Base-by-base conservation (phyloP, 2,797 vertebrate species). In the Gallinago solitaria region DNA sequence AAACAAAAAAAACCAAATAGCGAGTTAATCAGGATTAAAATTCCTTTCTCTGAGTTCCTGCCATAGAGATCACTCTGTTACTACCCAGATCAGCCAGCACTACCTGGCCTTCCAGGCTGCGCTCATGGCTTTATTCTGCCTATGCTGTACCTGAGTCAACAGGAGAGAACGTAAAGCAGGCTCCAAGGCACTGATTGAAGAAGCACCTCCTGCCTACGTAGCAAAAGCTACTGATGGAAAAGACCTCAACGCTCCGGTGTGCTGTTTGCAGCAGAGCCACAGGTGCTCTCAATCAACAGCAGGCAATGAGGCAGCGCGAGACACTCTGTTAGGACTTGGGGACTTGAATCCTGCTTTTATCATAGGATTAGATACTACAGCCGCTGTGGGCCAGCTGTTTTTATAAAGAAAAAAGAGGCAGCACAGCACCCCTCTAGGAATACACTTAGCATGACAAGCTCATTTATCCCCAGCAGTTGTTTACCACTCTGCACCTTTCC, bases 391-490 rank as follows among this genome's bases (percentile, higher is more conserved):
- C 47, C 94, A 88, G 82, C 73, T 92, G 84, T 3, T 68, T 57
- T 83, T 28, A 78, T 19, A 53, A 74, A 83, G 84, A 51, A 88
- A 57, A 88, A 68, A 80, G 65, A 88, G 53, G 37, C 41, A 88
- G 63, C 89, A 48, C 65, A 91, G 85, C 91, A 81, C 50, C 74
- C 65, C 78, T 83, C 79, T 56, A 90, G 65, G 69, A 94, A 53
- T 45, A 91, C 74, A 68, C 77, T 87, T 77, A 74, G 85, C 77
- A 76, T 32, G 74, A 95, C 83, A 94, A 92, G 30, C 79, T 91
- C 82, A 53, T 95, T 91, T 89, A 82, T 79, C 71, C 83, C 87
- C 94, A 94, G 83, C 80, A 88, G 63, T 84, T 94, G 83, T 86
- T 94, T 84, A 76, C 67, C 33, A 67, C 87, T 83, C 76, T 61